Evolutionary conservation across 2,888 invertebrate genomes (phyloP).

Genomic region (Mythimna albipuncta): DNA sequence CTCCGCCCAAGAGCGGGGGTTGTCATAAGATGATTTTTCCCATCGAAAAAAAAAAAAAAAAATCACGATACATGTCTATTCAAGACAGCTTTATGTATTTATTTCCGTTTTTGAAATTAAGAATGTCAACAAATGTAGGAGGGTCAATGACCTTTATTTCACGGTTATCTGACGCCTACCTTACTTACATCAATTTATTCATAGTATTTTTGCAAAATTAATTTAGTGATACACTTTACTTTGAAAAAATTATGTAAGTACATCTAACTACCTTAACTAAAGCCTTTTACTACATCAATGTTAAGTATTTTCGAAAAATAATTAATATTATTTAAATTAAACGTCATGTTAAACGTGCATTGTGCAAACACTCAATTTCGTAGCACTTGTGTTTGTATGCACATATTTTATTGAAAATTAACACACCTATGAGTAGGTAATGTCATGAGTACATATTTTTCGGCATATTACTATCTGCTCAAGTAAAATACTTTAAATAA

Average conservation of each 20-base stretch:
- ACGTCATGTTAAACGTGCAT: not conserved
- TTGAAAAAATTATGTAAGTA: not conserved
- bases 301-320: not conserved
- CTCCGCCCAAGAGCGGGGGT: too few relatives aligned
- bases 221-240: not conserved
- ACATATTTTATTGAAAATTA: not conserved
- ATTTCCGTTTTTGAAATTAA: too few relatives aligned
- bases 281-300: slow-evolving; percentile 1
- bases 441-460: not conserved
- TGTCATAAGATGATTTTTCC: too few relatives aligned
- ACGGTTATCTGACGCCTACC: too few relatives aligned
- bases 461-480: not conserved
- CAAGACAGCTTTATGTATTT: too few relatives aligned
- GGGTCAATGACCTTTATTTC: too few relatives aligned
- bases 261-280: not conserved
- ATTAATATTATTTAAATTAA: slow-evolving; percentile 1
- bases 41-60: too few relatives aligned
- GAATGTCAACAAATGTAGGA: too few relatives aligned
- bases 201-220: not conserved
- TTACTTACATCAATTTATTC: not conserved
- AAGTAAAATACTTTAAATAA: too few relatives aligned
- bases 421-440: not conserved
- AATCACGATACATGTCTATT: too few relatives aligned
- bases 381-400: slow-evolving; percentile 17
- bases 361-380: not conserved